These are phyloP conservation scores for Caenorhabditis afra DNA, from an alignment of 2,888 invertebrate species.

Conservation along the genomic window DNA sequence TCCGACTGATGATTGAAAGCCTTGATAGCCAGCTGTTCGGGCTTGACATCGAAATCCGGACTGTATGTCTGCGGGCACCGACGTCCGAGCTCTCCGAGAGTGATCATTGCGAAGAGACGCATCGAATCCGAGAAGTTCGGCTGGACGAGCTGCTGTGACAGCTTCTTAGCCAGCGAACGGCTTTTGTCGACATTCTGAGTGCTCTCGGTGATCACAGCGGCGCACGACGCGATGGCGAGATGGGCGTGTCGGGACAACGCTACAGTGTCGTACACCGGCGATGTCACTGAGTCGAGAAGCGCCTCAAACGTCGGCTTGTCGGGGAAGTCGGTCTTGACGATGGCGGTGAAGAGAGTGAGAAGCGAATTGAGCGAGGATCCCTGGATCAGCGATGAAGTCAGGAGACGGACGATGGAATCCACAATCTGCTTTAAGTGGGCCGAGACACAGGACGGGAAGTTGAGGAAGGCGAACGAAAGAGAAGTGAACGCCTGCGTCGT, in stretches of 20 bases:
- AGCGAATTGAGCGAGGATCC: conserved; percentile 87
- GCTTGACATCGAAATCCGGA: conserved; percentile 60
- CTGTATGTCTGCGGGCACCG: conserved; percentile 60
- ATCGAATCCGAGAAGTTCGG: conserved; percentile 56
- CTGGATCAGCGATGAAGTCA: conserved; percentile 65
- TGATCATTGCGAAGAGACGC: conserved; percentile 89
- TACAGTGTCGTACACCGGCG: conserved; percentile 84
- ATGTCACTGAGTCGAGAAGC: conserved; percentile 87
- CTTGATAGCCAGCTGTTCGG: conserved; percentile 84
- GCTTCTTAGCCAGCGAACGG: conserved; percentile 58
- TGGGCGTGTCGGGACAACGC: conserved; percentile 85
- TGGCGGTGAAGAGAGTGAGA: conserved; percentile 91
- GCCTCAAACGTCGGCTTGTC: conserved; percentile 84
- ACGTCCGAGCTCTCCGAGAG: conserved; percentile 96
- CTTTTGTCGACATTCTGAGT: conserved; percentile 81
- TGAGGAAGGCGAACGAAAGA: conserved; percentile 59
- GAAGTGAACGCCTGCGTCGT: conserved; percentile 85
- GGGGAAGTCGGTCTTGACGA: conserved; percentile 88
- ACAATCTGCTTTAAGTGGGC: conserved; percentile 85
- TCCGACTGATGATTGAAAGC: conserved; percentile 94
- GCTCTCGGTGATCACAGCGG: conserved; percentile 88
- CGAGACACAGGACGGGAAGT: conserved; percentile 37
- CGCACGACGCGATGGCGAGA: conserved; percentile 96
- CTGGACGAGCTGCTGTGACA: conserved; percentile 61
- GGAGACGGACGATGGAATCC: conserved; percentile 71